Base-by-base conservation (phyloP, 30 jellyfish, hydroid and myxozoan genomes). In the Clytia hemisphaerica region DNA sequence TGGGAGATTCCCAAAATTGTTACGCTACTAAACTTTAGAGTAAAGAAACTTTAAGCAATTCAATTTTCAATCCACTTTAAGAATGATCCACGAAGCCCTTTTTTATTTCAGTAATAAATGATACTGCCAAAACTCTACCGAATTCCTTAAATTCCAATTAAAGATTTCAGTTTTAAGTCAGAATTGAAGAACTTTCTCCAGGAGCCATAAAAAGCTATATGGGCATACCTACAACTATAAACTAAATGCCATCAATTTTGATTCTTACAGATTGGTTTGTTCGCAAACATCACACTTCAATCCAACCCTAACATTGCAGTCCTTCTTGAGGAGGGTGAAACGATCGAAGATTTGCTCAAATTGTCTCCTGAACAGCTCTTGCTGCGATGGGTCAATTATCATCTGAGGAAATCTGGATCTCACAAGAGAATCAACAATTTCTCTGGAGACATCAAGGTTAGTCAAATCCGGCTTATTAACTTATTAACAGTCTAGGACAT, bases 301-400 rank as follows among this genome's bases (percentile, higher is more conserved):
- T 45, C 21, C n/a, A 46, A 38, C 30, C 70, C 93, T 21, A 82
- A 78, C 15, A 22, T 83, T 5, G 64, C 47, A 0, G 22, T 22
- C 45, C 60, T 83, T 38, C 36, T 83, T 75, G 75, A 77, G 45
- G 36, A 37, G 9, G 84, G 92, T 37, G 95, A 83, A 69, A 51
- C 63, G 2, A 42, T 45, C 18, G 79, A 66, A 49, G 92, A 72
- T 42, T 63, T 83, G 45, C 55, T 34, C 30, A 30, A 78, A 61
- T 46, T 83, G 84, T 14, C 95, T 16, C 81, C 93, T 37, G 95
- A 83, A 40, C 87, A 37, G 15, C 25, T 83, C 6, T 29, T 83
- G 65, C 10, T 74, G 65, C 49, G 88, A 65, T 83, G 95, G 95
- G 86, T 75, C 37, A 83, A 75, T 55, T 83, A 76, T 44, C 95